These are phyloP conservation scores for Scrobipalpa atriplicella DNA, from an alignment of 2,888 invertebrate genomes.

Conservation along the genomic window DNA sequence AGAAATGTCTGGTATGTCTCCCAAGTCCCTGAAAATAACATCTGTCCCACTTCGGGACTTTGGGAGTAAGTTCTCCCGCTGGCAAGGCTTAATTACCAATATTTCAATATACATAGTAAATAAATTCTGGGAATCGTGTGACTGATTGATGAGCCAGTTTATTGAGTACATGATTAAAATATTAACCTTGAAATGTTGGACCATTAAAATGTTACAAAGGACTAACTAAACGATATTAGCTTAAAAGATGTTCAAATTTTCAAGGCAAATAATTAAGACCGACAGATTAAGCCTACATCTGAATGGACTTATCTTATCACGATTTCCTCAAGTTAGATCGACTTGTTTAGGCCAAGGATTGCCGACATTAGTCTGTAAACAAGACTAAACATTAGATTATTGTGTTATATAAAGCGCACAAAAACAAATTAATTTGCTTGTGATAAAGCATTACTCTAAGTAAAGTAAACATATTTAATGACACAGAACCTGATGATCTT, in stretches of 20 bases:
- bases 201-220: too few relatives aligned
- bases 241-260: too few relatives aligned
- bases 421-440: not conserved
- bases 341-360: not conserved
- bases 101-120: not conserved
- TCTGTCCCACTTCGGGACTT: not conserved
- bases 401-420: not conserved
- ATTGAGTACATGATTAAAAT: too few relatives aligned
- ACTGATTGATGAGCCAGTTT: too few relatives aligned
- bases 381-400: not conserved
- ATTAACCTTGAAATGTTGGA: too few relatives aligned
- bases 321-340: not conserved
- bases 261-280: too few relatives aligned
- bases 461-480: not conserved
- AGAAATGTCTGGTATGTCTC: not conserved
- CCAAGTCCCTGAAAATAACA: not conserved
- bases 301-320: not conserved
- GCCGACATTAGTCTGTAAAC: not conserved
- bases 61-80: not conserved
- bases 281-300: too few relatives aligned
- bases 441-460: conserved; percentile 1
- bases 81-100: not conserved
- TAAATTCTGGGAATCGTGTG: too few relatives aligned
- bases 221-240: too few relatives aligned
- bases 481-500: not conserved